Evolutionary conservation across 2,797 vertebrate genomes (phyloP).

Genomic region (Gambusia yucatana): DNA sequence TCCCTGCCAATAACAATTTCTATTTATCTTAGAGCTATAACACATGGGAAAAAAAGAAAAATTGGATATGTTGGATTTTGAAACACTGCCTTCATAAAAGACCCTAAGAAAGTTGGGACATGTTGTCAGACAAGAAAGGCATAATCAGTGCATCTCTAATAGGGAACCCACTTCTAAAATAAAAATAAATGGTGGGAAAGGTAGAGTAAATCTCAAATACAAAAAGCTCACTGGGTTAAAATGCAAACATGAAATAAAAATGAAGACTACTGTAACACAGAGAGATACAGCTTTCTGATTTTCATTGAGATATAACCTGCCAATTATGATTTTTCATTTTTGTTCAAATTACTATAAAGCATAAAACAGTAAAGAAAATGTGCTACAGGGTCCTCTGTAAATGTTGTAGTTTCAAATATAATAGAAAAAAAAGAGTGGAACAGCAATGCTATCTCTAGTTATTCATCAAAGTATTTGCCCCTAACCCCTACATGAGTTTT

Average conservation of each 20-base stretch:
- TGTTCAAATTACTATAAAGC: background rate
- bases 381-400: background rate
- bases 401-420: background rate
- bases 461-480: background rate
- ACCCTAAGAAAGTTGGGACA: background rate
- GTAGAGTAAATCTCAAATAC: slow-evolving; percentile 2
- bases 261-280: background rate
- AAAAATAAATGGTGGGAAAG: background rate
- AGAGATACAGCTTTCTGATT: background rate
- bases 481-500: background rate
- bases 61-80: no score
- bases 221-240: slow-evolving; percentile 15
- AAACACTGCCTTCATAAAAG: no score
- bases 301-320: background rate
- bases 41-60: background rate
- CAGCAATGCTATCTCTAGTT: background rate
- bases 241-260: slow-evolving; percentile 3
- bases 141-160: background rate
- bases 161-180: slow-evolving; percentile 30
- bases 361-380: background rate
- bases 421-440: background rate
- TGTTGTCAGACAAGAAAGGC: background rate
- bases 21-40: background rate
- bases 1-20: background rate
- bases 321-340: background rate